Evolutionary conservation across 2,888 invertebrate species (phyloP).

Genomic region (Pherbina coryleti): DNA sequence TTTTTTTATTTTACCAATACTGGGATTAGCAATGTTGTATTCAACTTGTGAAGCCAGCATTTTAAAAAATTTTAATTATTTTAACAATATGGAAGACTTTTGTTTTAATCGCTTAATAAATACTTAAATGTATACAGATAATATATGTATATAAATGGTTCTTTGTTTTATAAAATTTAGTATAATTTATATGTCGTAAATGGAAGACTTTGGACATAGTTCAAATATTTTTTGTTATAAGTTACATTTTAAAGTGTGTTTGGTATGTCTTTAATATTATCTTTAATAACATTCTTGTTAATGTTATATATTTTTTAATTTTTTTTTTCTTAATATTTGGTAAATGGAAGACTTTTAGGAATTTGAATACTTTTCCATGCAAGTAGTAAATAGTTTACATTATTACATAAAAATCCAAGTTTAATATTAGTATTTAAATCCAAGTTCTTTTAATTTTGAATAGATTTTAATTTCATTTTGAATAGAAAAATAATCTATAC

Average conservation of each 20-base stretch:
- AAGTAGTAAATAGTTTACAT: not conserved
- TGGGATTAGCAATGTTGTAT: conserved; percentile 36
- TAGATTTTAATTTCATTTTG: not conserved
- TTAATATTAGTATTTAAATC: no score
- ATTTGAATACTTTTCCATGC: not conserved
- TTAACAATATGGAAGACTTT: conserved; percentile 42
- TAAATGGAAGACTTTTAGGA: conserved; percentile 28
- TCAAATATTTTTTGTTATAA: not conserved
- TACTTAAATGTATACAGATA: no score
- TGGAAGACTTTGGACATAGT: conserved; percentile 22
- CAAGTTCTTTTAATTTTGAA: no score
- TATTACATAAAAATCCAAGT: not conserved
- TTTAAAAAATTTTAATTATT: conserved; percentile 2
- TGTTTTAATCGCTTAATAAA: no score
- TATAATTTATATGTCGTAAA: not conserved
- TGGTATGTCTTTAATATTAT: not conserved
- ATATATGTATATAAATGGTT: no score
- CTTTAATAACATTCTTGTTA: not conserved
- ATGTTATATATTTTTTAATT: not conserved
- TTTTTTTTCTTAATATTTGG: conserved; percentile 19
- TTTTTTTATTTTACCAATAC: conserved; percentile 44
- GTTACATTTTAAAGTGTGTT: not conserved
- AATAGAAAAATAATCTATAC: conserved; percentile 23
- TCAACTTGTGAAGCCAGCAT: conserved; percentile 59
- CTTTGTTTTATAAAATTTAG: not conserved